Evolutionary conservation across 2,888 invertebrate species (phyloP), one percentile per base, ranked within the genome.

Genomic region (Drosophila rubida): DNA sequence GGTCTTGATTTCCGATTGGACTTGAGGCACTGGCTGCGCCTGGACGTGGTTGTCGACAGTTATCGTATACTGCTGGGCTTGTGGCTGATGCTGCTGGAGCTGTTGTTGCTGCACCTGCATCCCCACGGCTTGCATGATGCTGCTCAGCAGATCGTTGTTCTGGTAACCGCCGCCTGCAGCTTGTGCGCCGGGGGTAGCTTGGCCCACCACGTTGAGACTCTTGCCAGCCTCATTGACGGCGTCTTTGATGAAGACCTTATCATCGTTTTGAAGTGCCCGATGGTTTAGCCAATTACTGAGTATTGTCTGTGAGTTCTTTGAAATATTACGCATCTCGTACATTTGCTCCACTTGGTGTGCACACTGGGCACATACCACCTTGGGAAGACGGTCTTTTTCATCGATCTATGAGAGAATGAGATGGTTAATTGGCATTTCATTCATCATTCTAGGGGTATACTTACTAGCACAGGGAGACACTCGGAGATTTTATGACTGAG

Each of bases 311-410:
- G 95, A 94, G 74, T 93, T 94, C 16, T 93, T 93, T 75, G 95
- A 95, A 46, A 94, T 93, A 75, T 94, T 94, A 55, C 95, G 93
- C 89, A 95, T 95, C 44, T 94, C 94, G 64, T 93, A 93, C 70
- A 94, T 94, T 37, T 93, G 93, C 70, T 95, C 95, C 62, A 95
- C 87, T 76, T 94, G 94, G 76, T 93, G 93, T 37, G 94, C 91
- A 83, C 95, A 95, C 65, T 93, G 93, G 9, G 93, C 93, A 86
- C 95, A 95, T 11, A 95, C 93, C 19, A 94, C 94, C 92, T 95
- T 95, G 44, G 95, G 95, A 69, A 95, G 90, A 27, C 94, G 94
- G 90, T 95, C 95, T 79, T 94, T 94, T 89, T 95, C 95, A 72
- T 93, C 93, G 11, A 95, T 93, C 95, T 95, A 46, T 22, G 37